These are phyloP conservation scores for Odontamblyopus rebecca DNA, from an alignment of 2,797 vertebrate species.

Conservation along the genomic window DNA sequence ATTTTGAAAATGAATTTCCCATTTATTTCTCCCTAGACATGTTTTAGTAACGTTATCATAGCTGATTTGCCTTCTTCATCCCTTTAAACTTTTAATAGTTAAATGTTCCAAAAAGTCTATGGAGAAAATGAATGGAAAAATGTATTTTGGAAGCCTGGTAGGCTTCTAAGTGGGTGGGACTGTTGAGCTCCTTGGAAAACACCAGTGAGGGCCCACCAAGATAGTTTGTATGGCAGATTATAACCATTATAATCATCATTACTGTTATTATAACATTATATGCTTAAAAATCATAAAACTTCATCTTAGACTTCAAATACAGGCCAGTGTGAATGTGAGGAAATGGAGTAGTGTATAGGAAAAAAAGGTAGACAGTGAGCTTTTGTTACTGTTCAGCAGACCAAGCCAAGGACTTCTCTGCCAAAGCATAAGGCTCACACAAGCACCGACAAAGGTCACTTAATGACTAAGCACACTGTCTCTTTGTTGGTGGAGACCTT, in stretches of 20 bases:
- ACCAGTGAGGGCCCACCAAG: not conserved
- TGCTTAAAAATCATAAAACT: not conserved
- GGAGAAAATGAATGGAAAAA: no score
- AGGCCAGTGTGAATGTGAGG: conserved; percentile 6
- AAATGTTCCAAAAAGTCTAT: no score
- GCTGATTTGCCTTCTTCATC: not conserved
- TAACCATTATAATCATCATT: no score
- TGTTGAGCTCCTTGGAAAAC: not conserved
- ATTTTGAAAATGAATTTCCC: not conserved
- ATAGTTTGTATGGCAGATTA: not conserved
- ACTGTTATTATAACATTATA: no score
- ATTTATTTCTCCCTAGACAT: not conserved
- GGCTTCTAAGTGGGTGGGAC: not conserved
- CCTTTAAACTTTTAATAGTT: not conserved
- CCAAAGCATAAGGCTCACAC: conserved; percentile 22
- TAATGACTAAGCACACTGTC: conserved; percentile 27
- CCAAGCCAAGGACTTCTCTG: conserved; percentile 21
- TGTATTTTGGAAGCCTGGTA: no score
- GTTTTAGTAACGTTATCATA: not conserved
- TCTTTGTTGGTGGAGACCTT: conserved; percentile 32
- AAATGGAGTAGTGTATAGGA: conserved; percentile 18
- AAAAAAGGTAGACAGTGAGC: conserved; percentile 31
- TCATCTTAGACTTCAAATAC: not conserved
- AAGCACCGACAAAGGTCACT: conserved; percentile 15
- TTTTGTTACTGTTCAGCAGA: conserved; percentile 37